phyloP scores from a whole-genome alignment of 2,888 invertebrate species.

The Axea sp. region DNA sequence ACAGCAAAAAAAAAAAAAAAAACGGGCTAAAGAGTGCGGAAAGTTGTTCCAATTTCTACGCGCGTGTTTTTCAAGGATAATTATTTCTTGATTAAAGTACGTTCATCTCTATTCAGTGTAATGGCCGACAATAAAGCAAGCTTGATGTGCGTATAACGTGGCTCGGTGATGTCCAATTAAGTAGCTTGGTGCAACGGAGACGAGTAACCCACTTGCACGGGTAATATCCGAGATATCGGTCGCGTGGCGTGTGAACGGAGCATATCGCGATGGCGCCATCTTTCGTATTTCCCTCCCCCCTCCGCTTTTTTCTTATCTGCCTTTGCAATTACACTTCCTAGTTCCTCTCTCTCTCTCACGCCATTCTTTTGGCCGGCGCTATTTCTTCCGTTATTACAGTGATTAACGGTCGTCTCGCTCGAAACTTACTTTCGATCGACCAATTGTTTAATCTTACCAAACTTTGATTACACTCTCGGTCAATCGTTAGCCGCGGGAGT shows the following conservation, averaged over 20 bases:
- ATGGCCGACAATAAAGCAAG: constrained; percentile 41
- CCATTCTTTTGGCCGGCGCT: constrained; percentile 19
- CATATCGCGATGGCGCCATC: constrained; percentile 71
- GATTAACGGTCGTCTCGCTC: constrained; percentile 32
- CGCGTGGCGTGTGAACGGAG: constrained; percentile 73
- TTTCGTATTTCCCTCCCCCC: constrained; percentile 60
- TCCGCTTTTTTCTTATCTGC: constrained; percentile 53
- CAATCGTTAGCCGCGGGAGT: background rate
- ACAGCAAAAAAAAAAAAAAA: constrained; percentile 22
- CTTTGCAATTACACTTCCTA: constrained; percentile 46
- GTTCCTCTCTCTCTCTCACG: constrained; percentile 10
- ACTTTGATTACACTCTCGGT: constrained; percentile 37
- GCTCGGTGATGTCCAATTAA: constrained; percentile 70
- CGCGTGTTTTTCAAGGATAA: constrained; percentile 38
- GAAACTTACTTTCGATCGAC: constrained; percentile 30
- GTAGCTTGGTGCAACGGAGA: constrained; percentile 72
- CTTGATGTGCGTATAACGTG: constrained; percentile 33
- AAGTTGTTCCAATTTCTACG: constrained; percentile 32
- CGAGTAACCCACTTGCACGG: constrained; percentile 74
- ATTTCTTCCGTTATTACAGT: constrained; percentile 24
- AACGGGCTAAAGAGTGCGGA: constrained; percentile 11
- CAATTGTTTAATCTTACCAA: constrained; percentile 27
- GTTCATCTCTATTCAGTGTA: constrained; percentile 42
- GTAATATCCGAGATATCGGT: constrained; percentile 63
- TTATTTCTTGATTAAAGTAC: constrained; percentile 50